Percentiles rank a stretch among this genome's conserved stretches.
Conservation (phyloP, 1,140 invertebrate genomes). For the Trachymyrmex cornetzi region DNA sequence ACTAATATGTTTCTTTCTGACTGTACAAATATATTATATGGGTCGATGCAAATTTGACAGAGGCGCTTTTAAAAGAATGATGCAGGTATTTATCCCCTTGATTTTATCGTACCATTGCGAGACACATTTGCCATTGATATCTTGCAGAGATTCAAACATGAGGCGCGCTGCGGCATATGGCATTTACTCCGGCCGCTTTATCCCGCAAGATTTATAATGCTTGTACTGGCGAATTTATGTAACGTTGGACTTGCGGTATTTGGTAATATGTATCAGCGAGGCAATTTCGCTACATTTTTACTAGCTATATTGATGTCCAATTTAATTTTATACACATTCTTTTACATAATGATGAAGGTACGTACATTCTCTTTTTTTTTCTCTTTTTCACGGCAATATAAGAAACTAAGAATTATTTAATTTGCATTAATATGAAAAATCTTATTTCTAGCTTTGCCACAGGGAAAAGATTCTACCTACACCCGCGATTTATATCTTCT, state of each 20-base stretch:
- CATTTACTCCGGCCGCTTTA: conserved; percentile 82
- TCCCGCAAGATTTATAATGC: conserved; percentile 86
- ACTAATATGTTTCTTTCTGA: conserved; percentile 90
- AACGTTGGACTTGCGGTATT: conserved; percentile 92
- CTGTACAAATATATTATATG: conserved; percentile 95
- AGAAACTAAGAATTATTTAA: background rate
- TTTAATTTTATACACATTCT: conserved; percentile 93
- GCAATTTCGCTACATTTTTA: conserved; percentile 94
- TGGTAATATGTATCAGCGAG: conserved; percentile 89
- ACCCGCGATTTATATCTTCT: conserved; percentile 89
- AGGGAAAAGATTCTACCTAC: conserved; percentile 90
- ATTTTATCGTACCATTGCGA: background rate
- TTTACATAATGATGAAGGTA: conserved; percentile 96
- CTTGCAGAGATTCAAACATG: conserved; percentile 81
- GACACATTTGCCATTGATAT: conserved; percentile 12
- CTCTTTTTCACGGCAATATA: background rate
- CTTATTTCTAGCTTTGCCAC: conserved; percentile 88
- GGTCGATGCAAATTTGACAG: conserved; percentile 92
- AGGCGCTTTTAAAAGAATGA: conserved; percentile 78
- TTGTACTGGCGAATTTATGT: conserved; percentile 90
- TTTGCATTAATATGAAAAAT: conserved; percentile 34
- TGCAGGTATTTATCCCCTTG: conserved; percentile 75
- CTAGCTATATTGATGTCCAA: conserved; percentile 95
- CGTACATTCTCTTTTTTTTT: conserved; percentile 11
- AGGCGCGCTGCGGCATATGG: conserved; percentile 77